These are phyloP conservation scores for Heliconius cydno DNA, from an alignment of 2,888 invertebrate genomes.

Conservation along the genomic window DNA sequence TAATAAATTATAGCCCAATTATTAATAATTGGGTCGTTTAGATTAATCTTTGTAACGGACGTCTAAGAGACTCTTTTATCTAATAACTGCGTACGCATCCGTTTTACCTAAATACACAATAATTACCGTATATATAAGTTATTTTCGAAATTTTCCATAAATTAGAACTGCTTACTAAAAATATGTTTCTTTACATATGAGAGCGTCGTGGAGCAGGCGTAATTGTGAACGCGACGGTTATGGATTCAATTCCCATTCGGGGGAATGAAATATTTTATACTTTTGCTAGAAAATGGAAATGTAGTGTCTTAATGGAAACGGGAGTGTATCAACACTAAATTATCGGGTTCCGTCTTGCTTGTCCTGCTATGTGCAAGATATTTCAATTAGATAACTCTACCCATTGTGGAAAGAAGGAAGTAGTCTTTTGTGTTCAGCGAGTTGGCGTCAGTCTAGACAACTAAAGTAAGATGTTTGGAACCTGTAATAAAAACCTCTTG, in stretches of 20 bases:
- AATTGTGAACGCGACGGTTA: no score
- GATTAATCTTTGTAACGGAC: not conserved
- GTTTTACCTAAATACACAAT: constrained; percentile 8
- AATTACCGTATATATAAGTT: not conserved
- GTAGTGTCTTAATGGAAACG: no score
- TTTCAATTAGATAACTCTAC: constrained; percentile 25
- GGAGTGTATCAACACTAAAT: no score
- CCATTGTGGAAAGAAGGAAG: constrained; percentile 31
- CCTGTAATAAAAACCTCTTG: constrained; percentile 36
- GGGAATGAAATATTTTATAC: no score
- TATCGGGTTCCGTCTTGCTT: no score
- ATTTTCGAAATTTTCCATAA: not conserved
- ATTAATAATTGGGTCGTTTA: constrained; percentile 9
- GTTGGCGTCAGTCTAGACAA: constrained; percentile 31
- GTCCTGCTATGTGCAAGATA: no score
- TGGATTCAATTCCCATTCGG: no score
- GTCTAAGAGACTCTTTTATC: constrained; percentile 8
- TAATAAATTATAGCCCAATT: not conserved
- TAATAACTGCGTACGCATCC: not conserved
- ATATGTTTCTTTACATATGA: not conserved
- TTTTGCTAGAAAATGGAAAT: no score
- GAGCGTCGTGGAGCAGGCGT: no score
- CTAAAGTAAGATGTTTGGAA: constrained; percentile 34
- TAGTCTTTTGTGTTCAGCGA: constrained; percentile 28
- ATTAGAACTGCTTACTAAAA: not conserved